phyloP scores from a whole-genome alignment of 2,113 vertebrate genomes.

The Epinephelus cyanopodus region DNA sequence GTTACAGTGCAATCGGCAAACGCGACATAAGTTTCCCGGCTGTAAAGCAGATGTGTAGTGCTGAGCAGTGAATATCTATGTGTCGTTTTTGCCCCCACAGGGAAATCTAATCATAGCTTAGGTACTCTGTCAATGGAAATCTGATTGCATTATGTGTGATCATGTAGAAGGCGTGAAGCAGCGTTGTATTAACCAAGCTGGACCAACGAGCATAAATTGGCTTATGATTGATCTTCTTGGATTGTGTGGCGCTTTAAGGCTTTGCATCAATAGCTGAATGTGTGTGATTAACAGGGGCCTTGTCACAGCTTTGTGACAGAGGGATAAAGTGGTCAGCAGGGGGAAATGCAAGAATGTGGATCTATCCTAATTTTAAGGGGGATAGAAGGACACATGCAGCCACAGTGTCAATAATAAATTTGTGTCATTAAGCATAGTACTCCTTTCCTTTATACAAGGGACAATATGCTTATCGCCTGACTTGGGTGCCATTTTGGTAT shows the following conservation, averaged over 20 bases:
- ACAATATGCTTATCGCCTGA: too few relatives aligned
- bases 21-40: slow-evolving; percentile 7
- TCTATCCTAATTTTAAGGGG: not conserved
- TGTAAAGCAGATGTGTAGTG: slow-evolving; percentile 23
- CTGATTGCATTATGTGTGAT: slow-evolving; percentile 59
- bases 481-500: too few relatives aligned
- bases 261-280: slow-evolving; percentile 36
- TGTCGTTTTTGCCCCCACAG: not conserved
- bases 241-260: slow-evolving; percentile 27
- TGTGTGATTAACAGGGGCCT: slow-evolving; percentile 43
- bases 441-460: too few relatives aligned
- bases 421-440: not conserved
- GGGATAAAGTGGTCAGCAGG: slow-evolving; percentile 9
- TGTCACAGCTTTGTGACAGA: slow-evolving; percentile 13
- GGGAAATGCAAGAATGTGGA: not conserved
- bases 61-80: slow-evolving; percentile 25
- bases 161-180: slow-evolving; percentile 48
- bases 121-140: slow-evolving; percentile 55
- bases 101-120: slow-evolving; percentile 58
- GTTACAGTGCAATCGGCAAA: slow-evolving; percentile 37
- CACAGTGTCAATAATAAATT: not conserved
- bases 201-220: slow-evolving; percentile 52
- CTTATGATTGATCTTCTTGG: slow-evolving; percentile 61
- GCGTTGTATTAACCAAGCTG: slow-evolving; percentile 49
- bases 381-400: not conserved